Conservation (phyloP, 2,797 vertebrate genomes). For the Petrocephalus sullivani region DNA sequence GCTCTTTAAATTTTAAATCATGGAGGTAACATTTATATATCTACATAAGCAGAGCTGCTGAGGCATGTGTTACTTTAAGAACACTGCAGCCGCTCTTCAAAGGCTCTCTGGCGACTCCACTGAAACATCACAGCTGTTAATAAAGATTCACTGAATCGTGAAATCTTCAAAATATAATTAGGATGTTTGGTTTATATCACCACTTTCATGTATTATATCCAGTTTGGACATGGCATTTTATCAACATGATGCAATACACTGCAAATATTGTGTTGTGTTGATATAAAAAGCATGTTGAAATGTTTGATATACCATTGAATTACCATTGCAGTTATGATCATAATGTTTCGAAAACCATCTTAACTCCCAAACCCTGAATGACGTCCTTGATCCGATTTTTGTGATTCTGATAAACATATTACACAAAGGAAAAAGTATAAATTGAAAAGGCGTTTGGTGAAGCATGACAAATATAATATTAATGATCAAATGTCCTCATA, state of each 20-base stretch:
- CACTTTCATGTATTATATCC: background rate
- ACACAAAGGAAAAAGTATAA: background rate
- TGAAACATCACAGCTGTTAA: background rate
- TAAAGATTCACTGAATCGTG: background rate
- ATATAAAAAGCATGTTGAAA: background rate
- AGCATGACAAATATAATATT: conserved; percentile 3
- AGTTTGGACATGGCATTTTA: background rate
- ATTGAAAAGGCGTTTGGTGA: background rate
- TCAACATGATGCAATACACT: background rate
- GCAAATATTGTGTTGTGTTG: background rate
- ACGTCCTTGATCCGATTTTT: background rate
- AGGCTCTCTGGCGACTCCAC: background rate
- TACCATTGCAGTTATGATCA: background rate
- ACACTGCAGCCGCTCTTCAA: background rate
- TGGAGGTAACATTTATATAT: background rate
- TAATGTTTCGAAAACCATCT: background rate
- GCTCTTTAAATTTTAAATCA: background rate
- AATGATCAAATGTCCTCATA: background rate
- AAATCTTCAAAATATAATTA: background rate
- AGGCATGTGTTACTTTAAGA: background rate
- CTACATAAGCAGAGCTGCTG: background rate
- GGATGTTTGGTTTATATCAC: background rate
- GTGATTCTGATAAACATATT: background rate
- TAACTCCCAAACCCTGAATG: background rate
- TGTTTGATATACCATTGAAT: background rate